Evolutionary conservation across 2,113 vertebrate species (phyloP).

Genomic region (Chaetura pelagica): DNA sequence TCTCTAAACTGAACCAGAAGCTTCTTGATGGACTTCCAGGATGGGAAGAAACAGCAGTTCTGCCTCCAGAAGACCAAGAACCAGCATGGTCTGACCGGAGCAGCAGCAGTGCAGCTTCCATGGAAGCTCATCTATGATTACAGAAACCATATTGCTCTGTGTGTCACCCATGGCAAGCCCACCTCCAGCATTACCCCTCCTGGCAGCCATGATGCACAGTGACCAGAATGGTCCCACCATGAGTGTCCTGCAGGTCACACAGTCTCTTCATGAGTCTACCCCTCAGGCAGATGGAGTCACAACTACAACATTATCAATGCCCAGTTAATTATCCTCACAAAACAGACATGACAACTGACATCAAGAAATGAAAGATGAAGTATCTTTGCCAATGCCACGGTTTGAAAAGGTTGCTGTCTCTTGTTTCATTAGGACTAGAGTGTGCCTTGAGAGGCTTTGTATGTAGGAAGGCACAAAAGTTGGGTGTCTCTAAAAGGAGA

Average conservation of each 20-base stretch:
- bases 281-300: background rate
- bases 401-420: background rate
- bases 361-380: background rate
- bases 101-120: background rate
- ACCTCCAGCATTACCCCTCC: background rate
- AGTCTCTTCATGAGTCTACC: background rate
- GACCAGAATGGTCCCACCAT: rapidly evolving
- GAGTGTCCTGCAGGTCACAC: background rate
- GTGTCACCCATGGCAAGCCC: background rate
- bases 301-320: background rate
- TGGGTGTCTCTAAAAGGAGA: background rate
- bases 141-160: background rate
- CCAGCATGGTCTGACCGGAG: rapidly evolving
- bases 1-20: background rate
- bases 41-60: rapidly evolving
- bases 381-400: background rate
- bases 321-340: background rate
- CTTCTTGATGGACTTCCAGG: rapidly evolving
- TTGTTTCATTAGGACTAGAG: background rate
- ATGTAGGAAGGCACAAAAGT: background rate
- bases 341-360: background rate
- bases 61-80: background rate
- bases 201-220: background rate
- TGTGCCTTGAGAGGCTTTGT: background rate
- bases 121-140: background rate